Evolutionary conservation across 2,888 invertebrate species (phyloP), one percentile per base, ranked within the genome.

Genomic region (Hedychridium roseum): DNA sequence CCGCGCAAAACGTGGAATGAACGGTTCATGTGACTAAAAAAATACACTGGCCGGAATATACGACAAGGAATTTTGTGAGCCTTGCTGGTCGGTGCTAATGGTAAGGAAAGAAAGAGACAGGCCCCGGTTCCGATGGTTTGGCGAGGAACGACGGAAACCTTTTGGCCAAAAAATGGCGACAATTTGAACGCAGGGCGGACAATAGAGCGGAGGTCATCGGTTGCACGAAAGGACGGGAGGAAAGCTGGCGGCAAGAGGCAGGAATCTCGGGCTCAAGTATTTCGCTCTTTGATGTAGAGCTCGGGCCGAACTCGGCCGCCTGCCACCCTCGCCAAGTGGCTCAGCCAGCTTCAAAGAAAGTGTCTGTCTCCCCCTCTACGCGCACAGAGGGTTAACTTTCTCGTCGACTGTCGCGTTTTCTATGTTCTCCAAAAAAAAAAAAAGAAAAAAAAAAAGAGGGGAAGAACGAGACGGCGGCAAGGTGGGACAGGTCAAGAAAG

Each of bases 211-310:
- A 73, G 74, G 73, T 73, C 71, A 72, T 70, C 67, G 66, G 52
- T 54, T 67, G 17, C 23, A 37, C 15, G 30, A 38, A 23, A 38
- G 42, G 17, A 16, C 17, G 20, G 34, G 30, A 11, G 23, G 16
- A 28, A 17, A 14, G 18, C 17, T 7, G 23, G 35, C 11, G 18
- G 26, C 26, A 30, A 41, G 41, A 31, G 15, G 26, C 26, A 59
- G 57, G 69, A 73, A 74, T 75, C 74, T 74, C 71, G 65, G 71
- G 66, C 66, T 78, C 70, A 71, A 78, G 78, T 76, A 70, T 73
- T 74, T 73, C 73, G 66, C 67, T 68, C 77, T 77, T 78, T 75
- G 75, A 76, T 78, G 70, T 70, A 66, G 70, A 65, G 70, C 67
- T 70, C 68, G 61, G 66, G 70, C 69, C 66, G 67, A 73, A 70